These are phyloP conservation scores for Rhynchonycteris naso DNA, from an alignment of 2,797 vertebrate species.

Conservation along the genomic window DNA sequence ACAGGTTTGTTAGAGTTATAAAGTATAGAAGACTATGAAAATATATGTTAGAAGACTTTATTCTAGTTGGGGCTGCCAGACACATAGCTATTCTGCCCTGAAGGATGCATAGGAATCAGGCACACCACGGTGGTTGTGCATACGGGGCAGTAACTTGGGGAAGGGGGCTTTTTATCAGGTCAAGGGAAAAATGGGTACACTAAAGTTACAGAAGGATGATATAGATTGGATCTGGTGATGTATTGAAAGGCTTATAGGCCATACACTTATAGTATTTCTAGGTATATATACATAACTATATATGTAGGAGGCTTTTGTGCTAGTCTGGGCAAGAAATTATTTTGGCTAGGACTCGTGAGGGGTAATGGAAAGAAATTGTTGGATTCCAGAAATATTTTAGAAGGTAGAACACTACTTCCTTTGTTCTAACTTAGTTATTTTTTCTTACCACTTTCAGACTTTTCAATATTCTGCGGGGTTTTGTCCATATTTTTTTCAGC, in stretches of 20 bases:
- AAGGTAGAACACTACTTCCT: not conserved
- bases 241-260: constrained; percentile 1
- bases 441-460: not conserved
- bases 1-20: not conserved
- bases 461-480: not conserved
- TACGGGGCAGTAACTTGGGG: not conserved
- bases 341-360: not conserved
- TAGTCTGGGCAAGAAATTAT: not conserved
- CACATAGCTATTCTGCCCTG: not conserved
- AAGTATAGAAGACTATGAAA: not conserved
- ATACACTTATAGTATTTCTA: not conserved
- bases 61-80: not conserved
- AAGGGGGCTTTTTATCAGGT: not conserved
- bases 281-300: not conserved
- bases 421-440: not conserved
- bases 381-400: not conserved
- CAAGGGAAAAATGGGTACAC: not conserved
- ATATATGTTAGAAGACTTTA: not conserved
- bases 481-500: not conserved
- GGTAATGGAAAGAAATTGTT: not conserved
- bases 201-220: not conserved
- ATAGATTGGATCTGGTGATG: not conserved
- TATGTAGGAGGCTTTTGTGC: not conserved
- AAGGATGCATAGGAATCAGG: not conserved
- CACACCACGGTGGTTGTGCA: not conserved